phyloP scores from a whole-genome alignment of 2,113 vertebrate genomes.

The Platysteira castanea region DNA sequence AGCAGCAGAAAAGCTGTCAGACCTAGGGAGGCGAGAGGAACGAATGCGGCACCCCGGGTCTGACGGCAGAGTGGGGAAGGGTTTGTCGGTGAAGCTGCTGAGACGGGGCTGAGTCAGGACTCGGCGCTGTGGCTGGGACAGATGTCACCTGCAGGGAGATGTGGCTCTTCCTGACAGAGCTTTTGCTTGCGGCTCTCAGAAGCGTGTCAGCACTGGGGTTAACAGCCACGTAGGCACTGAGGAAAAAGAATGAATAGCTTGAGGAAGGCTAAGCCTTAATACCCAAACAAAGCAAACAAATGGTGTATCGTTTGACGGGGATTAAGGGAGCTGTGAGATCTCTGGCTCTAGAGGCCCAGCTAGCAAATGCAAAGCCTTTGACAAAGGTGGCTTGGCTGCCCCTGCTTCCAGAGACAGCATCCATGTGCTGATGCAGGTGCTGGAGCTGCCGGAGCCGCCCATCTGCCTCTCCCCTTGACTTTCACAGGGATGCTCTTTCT shows the following conservation, averaged over 20 bases:
- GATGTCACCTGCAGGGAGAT: neutral
- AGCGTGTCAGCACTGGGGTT: neutral
- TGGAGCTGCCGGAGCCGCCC: neutral
- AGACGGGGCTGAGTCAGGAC: neutral
- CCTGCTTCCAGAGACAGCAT: neutral
- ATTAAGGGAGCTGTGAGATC: neutral
- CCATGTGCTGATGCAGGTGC: neutral
- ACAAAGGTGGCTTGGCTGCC: neutral
- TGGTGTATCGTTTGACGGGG: neutral
- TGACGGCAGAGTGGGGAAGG: fast-evolving
- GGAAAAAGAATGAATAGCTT: neutral
- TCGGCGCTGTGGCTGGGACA: fast-evolving
- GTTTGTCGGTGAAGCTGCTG: neutral
- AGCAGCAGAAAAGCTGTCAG: neutral
- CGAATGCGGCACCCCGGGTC: fast-evolving
- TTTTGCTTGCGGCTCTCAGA: neutral
- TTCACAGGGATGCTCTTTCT: neutral
- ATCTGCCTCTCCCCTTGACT: neutral
- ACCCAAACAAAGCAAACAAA: neutral
- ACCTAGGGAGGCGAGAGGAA: neutral
- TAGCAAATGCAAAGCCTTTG: neutral
- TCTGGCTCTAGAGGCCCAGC: neutral
- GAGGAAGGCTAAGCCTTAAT: neutral
- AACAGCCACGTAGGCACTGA: neutral
- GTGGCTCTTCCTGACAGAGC: neutral